Percentiles rank a stretch among this genome's conserved stretches.
Conservation (phyloP, 2,888 invertebrate species). For the Tyria jacobaeae region DNA sequence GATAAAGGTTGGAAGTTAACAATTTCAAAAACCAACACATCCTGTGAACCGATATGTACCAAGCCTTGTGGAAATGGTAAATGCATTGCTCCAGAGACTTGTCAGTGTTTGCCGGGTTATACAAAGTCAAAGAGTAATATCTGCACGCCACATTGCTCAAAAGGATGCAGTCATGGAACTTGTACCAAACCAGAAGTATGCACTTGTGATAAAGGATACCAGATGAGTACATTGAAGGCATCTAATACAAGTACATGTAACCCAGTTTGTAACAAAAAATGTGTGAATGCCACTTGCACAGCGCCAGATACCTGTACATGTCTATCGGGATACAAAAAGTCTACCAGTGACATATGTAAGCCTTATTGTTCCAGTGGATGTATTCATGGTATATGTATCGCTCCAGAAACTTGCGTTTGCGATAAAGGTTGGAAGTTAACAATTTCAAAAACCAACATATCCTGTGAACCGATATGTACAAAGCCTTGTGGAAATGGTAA, state of each 20-base stretch:
- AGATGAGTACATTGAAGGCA: background rate
- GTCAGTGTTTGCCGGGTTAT: background rate
- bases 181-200: too few species aligned
- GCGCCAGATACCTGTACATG: constrained; percentile 15
- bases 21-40: background rate
- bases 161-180: too few species aligned
- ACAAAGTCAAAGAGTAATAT: too few species aligned
- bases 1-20: background rate
- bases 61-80: background rate
- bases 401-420: constrained; percentile 45
- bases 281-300: constrained; percentile 1
- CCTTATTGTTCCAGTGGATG: constrained; percentile 48
- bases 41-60: constrained; percentile 1
- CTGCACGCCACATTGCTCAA: too few species aligned
- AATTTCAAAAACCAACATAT: background rate
- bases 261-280: background rate
- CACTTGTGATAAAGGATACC: too few species aligned
- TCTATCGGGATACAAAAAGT: constrained; percentile 4
- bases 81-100: background rate
- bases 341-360: background rate
- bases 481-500: constrained; percentile 13
- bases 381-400: constrained; percentile 42
- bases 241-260: background rate
- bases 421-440: constrained; percentile 28
- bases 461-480: constrained; percentile 27